Evolutionary conservation across 2,113 vertebrate species (phyloP).

Genomic region (Indicator indicator): DNA sequence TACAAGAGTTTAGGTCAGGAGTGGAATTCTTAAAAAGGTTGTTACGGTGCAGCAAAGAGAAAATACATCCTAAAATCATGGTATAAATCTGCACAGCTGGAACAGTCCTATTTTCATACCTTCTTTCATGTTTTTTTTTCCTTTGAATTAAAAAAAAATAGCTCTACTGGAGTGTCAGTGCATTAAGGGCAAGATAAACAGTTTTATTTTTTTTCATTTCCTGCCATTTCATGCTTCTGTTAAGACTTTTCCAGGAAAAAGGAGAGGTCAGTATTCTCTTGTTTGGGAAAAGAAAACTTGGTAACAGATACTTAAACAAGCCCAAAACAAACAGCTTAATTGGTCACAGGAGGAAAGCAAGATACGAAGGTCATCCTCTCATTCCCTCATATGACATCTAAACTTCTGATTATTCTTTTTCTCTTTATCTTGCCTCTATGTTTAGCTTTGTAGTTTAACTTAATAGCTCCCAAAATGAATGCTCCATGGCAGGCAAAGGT

Average conservation of each 20-base stretch:
- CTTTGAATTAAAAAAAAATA: not conserved
- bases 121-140: not conserved
- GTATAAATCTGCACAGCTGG: not conserved
- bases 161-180: not conserved
- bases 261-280: slow-evolving; percentile 9
- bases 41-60: not conserved
- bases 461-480: not conserved
- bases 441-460: not conserved
- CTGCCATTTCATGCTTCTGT: not conserved
- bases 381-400: not conserved
- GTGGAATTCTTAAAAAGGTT: not conserved
- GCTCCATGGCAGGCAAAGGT: not conserved
- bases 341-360: slow-evolving; percentile 1
- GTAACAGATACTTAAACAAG: slow-evolving; percentile 31
- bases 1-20: not conserved
- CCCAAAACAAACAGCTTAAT: not conserved
- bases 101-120: not conserved
- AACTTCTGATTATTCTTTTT: not conserved
- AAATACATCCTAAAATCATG: not conserved
- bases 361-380: not conserved
- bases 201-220: slow-evolving; percentile 40
- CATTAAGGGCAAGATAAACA: slow-evolving; percentile 6
- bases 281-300: slow-evolving; percentile 12
- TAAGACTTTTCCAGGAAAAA: not conserved
- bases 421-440: not conserved